Conservation (phyloP, 2,797 vertebrate genomes). For the Sciurus carolinensis region DNA sequence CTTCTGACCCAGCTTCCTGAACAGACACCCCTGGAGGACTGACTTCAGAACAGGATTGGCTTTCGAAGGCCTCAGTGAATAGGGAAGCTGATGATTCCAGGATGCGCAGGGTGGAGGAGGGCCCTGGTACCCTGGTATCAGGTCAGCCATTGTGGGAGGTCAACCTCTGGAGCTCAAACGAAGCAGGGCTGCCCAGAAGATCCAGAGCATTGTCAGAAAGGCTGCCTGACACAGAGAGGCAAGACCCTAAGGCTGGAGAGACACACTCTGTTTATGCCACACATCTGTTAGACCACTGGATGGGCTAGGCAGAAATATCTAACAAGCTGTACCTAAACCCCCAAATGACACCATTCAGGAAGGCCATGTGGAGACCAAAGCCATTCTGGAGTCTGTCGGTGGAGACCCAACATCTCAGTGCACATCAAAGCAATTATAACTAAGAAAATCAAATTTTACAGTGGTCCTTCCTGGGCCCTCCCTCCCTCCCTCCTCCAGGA, state of each 20-base stretch:
- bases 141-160: neutral
- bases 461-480: neutral
- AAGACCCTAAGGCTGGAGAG: neutral
- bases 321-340: neutral
- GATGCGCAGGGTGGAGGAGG: neutral
- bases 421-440: neutral
- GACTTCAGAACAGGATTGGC: conserved; percentile 59
- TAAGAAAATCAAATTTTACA: neutral
- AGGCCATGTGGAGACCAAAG: neutral
- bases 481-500: neutral
- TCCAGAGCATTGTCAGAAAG: neutral
- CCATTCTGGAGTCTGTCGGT: conserved; percentile 16
- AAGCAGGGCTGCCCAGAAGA: conserved; percentile 47
- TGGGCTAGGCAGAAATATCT: neutral
- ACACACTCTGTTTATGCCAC: neutral
- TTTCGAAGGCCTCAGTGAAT: neutral
- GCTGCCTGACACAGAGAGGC: neutral
- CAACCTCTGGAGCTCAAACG: conserved; percentile 58
- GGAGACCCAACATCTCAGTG: neutral
- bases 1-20: neutral
- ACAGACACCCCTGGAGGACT: neutral
- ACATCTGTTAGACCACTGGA: neutral
- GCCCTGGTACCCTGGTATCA: neutral
- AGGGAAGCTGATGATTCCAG: neutral
- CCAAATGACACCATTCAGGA: neutral